phyloP scores from a whole-genome alignment of 2,113 vertebrate species.

The Toxotes chatareus region DNA sequence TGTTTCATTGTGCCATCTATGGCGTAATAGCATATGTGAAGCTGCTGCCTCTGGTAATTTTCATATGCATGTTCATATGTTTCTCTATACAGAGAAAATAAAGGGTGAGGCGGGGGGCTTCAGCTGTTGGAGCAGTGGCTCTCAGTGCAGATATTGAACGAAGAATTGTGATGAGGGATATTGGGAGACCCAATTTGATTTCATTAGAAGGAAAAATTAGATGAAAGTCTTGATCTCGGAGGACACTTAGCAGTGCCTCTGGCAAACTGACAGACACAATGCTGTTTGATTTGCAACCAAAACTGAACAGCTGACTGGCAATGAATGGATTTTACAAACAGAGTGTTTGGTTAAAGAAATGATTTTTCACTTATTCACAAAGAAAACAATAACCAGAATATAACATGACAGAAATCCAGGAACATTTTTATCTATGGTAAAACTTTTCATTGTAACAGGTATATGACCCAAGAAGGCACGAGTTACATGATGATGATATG shows the following conservation, averaged over 20 bases:
- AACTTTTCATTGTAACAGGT: background rate
- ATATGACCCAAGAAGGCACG: background rate
- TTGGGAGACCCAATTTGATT: conserved; percentile 87
- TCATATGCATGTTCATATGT: conserved; percentile 84
- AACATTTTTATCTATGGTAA: background rate
- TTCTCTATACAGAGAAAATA: conserved; percentile 72
- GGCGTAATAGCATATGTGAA: conserved; percentile 80
- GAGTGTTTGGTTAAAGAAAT: conserved; percentile 67
- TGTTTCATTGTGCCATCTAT: conserved; percentile 72
- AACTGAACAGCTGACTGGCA: conserved; percentile 79
- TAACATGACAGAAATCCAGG: background rate
- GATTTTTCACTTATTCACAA: conserved; percentile 42
- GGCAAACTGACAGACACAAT: conserved; percentile 90
- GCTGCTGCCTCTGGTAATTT: conserved; percentile 77
- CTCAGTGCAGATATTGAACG: conserved; percentile 84
- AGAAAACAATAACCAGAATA: conserved; percentile 21
- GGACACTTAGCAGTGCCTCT: conserved; percentile 90
- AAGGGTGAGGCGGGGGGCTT: conserved; percentile 67
- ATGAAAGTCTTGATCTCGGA: conserved; percentile 94
- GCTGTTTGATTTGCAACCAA: conserved; percentile 83
- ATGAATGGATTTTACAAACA: conserved; percentile 71
- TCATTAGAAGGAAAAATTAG: conserved; percentile 93
- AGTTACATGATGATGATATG: background rate
- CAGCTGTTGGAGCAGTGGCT: conserved; percentile 84
- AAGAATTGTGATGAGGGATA: conserved; percentile 84